Base-by-base conservation (phyloP, 1,140 invertebrate species). In the Aphaenogaster rudis region DNA sequence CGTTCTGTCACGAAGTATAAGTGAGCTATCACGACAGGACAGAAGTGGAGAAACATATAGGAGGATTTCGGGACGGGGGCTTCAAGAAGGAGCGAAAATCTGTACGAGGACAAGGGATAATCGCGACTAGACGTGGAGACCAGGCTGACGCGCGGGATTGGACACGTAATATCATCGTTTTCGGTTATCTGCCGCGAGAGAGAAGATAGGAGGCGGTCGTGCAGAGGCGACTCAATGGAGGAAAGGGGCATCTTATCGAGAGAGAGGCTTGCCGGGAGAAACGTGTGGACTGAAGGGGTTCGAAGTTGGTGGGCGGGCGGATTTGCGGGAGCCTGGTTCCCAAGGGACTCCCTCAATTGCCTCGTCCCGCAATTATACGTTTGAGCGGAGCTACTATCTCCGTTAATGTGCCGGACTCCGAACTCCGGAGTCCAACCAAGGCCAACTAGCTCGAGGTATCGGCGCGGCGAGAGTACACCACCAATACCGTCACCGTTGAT, bases 341-440 rank as follows among this genome's bases (percentile, higher is more conserved):
- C 94, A 87, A 66, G 93, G 92, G 94, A 94, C 92, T 91, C 89
- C 93, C 93, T 93, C 93, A 94, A 94, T 94, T 94, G 93, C 93
- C 92, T 93, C 92, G 93, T 92, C 90, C 94, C 91, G 93, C 93
- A 95, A 95, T 95, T 95, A 95, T 94, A 95, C 94, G 94, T 95
- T 94, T 93, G 93, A 95, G 92, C 93, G 92, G 93, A 94, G 92
- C 90, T 91, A 94, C 94, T 95, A 95, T 94, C 93, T 93, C 89
- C 90, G 91, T 94, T 95, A 95, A 94, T 95, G 93, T 93, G 93
- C 93, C 76, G 93, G 94, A 94, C 93, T 93, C 88, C 71, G 91
- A 92, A 92, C 90, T 92, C 88, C 86, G 91, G 54, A 84, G 57
- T 86, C 84, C 79, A 86, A 90, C 87, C 86, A 82, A 36, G 54